phyloP scores from a whole-genome alignment of 2,113 vertebrate genomes.

The Rhinichthys klamathensis region DNA sequence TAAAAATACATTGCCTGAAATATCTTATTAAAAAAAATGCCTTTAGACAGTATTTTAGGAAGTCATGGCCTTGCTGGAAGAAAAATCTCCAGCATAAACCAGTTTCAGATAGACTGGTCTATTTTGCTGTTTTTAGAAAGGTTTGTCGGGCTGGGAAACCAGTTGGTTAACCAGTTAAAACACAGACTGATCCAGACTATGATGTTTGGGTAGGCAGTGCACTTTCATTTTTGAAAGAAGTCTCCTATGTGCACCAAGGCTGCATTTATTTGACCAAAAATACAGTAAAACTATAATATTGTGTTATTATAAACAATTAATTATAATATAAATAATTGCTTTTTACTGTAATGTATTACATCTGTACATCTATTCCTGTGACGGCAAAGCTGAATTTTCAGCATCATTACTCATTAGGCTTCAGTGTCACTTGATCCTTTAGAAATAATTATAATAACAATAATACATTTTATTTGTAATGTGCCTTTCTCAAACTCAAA shows the following conservation, averaged over 20 bases:
- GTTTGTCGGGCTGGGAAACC: background rate
- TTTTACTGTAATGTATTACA: background rate
- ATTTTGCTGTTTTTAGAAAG: background rate
- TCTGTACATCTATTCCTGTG: background rate
- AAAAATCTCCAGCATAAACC: background rate
- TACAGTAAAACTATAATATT: background rate
- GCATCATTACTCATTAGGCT: background rate
- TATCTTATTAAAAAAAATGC: background rate
- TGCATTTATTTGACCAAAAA: background rate
- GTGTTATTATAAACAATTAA: background rate
- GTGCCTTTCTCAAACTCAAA: too few relatives aligned
- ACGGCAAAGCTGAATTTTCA: background rate
- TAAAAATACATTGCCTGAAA: background rate
- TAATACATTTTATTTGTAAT: too few relatives aligned
- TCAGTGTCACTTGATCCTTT: background rate
- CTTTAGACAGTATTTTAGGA: background rate
- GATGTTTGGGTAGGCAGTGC: background rate
- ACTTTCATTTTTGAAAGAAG: background rate
- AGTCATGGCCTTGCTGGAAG: background rate
- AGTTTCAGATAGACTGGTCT: background rate
- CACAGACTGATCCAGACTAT: background rate
- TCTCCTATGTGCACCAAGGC: background rate
- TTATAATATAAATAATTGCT: background rate
- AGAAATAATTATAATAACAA: background rate
- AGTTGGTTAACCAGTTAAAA: background rate